A percentile compares a stretch with the other conserved stretches of the same genome.
Evolutionary conservation across 2,113 vertebrate genomes (phyloP).

Genomic region (Hoplias malabaricus): DNA sequence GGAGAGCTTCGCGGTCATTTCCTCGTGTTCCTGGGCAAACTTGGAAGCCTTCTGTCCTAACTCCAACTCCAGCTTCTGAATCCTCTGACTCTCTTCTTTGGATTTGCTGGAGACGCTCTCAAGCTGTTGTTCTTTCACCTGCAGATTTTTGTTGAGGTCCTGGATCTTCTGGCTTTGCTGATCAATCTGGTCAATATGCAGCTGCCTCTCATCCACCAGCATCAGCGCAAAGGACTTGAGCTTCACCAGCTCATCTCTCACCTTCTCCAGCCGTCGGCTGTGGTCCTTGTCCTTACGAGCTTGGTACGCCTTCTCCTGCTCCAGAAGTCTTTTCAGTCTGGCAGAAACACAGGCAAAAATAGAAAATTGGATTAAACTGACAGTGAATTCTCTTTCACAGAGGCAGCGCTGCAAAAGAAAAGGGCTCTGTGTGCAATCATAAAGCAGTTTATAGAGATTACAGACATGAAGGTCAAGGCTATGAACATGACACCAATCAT

Average conservation of each 20-base stretch:
- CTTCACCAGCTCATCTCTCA: conserved; percentile 87
- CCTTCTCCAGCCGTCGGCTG: conserved; percentile 80
- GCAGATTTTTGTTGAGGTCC: conserved; percentile 84
- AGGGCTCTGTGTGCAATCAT: not conserved
- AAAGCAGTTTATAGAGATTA: not conserved
- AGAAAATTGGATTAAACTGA: not conserved
- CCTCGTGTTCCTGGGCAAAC: conserved; percentile 85
- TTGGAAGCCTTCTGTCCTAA: conserved; percentile 80
- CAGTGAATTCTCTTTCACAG: not conserved
- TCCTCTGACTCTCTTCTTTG: conserved; percentile 86
- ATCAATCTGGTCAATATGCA: conserved; percentile 88
- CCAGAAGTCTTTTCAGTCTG: conserved; percentile 91
- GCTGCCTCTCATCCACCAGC: conserved; percentile 95
- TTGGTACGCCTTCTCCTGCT: conserved; percentile 93
- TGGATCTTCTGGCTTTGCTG: conserved; percentile 89
- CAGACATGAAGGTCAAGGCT: not conserved
- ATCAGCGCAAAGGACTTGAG: conserved; percentile 95
- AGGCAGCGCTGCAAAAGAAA: not conserved
- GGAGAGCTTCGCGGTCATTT: conserved; percentile 83
- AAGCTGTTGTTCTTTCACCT: conserved; percentile 84
- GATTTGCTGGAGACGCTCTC: conserved; percentile 68
- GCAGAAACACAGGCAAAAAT: conserved; percentile 51
- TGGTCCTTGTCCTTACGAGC: conserved; percentile 90
- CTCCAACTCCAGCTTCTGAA: conserved; percentile 84
- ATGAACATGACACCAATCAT: not conserved